These are phyloP conservation scores for Macrosiphum euphorbiae DNA, from an alignment of 2,888 invertebrate genomes.

Conservation along the genomic window DNA sequence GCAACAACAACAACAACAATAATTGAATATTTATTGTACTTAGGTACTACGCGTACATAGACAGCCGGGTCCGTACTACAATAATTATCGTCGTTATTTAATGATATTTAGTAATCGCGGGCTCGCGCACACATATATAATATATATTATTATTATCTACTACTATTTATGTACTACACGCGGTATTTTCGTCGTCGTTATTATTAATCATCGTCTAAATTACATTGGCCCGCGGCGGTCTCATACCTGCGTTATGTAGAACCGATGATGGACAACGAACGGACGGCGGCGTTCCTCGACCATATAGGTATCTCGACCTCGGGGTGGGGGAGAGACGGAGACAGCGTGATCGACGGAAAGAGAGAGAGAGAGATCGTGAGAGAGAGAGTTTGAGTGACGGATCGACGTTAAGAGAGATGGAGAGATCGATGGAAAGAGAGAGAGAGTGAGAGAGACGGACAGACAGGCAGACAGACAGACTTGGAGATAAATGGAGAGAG, in stretches of 20 bases:
- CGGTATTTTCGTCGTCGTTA: constrained; percentile 26
- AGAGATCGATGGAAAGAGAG: not conserved
- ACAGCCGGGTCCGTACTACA: not conserved
- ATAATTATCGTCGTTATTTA: constrained; percentile 50
- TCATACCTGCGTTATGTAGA: not conserved
- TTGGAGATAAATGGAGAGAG: too few relatives aligned
- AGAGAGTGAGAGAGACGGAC: too few relatives aligned
- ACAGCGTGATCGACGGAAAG: not conserved
- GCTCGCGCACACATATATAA: not conserved
- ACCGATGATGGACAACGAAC: not conserved
- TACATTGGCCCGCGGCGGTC: constrained; percentile 19
- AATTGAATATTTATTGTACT: constrained; percentile 3
- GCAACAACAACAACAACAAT: not conserved
- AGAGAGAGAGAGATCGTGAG: not conserved
- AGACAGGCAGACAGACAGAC: too few relatives aligned
- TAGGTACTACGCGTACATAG: not conserved
- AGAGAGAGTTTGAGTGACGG: too few relatives aligned
- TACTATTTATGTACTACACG: not conserved
- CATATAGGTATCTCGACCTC: not conserved
- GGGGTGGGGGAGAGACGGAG: not conserved
- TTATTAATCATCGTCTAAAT: constrained; percentile 59
- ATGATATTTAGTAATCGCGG: constrained; percentile 43
- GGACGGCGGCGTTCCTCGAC: too few relatives aligned
- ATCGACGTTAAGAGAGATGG: too few relatives aligned
- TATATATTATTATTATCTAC: not conserved